Base-by-base conservation (phyloP, 2,113 vertebrate species). In the Tachycineta bicolor region DNA sequence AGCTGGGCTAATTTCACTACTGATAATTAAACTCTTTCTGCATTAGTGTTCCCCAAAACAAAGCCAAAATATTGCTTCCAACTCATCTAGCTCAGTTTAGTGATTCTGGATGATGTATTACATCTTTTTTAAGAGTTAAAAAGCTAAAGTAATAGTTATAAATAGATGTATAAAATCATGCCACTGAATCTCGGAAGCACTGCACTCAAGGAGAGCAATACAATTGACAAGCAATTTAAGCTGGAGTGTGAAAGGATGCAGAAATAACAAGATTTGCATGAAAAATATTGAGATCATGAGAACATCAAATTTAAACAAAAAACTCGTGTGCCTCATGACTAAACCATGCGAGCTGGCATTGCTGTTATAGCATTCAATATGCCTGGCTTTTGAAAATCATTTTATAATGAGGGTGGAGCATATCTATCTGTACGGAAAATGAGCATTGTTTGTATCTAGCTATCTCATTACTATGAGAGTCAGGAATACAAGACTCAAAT, bases 201-300 rank as follows among this genome's bases (percentile, higher is more conserved):
- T 94, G 95, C 93, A 90, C 95, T 96, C 96, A 96, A 97, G 97
- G 96, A 98, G 79, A 96, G 97, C 96, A 96, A 77, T 89, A 94
- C 95, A 98, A 98, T 96, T 98, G 98, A 98, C 98, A 98, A 98
- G 97, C 97, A 98, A 98, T 98, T 98, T 98, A 97, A 98, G 90
- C 95, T 96, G 69, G 76, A 98, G 96, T 96, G 96, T 97, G 98
- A 98, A 98, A 97, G 97, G 97, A 98, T 97, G 97, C 97, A 98
- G 97, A 98, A 98, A 98, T 98, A 98, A 98, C 97, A 97, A 98
- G 98, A 98, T 98, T 98, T 98, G 98, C 98, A 98, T 98, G 97
- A 98, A 98, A 98, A 98, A 98, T 97, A 98, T 98, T 98, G 97
- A 98, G 97, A 98, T 98, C 96, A 97, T 96, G 97, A 98, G 97